Percentiles rank a stretch among this genome's conserved stretches.
These are phyloP conservation scores for Alexandromys fortis DNA, from an alignment of 2,113 vertebrate species.

Conservation along the genomic window DNA sequence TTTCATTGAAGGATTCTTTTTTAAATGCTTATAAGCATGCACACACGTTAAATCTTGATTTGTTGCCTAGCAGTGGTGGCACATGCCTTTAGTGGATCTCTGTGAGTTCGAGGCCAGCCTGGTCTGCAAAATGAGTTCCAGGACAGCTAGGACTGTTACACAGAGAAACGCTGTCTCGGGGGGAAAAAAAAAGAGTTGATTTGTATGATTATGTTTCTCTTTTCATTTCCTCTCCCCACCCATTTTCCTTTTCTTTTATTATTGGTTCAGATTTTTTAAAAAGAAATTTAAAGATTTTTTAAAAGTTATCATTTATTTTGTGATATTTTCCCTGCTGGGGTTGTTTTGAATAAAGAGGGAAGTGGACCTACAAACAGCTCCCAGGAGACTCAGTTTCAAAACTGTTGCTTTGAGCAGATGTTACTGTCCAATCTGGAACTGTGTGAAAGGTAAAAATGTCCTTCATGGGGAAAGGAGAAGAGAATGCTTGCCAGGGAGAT, in stretches of 20 bases:
- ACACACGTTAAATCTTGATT: neutral
- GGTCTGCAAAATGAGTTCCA: too few species aligned
- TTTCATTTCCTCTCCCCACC: neutral
- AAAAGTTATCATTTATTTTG: neutral
- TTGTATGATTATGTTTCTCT: neutral
- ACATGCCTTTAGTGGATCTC: too few species aligned
- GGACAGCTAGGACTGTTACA: too few species aligned
- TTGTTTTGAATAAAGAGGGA: conserved; percentile 13
- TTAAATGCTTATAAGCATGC: neutral
- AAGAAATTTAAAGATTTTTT: neutral
- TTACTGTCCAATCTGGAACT: neutral
- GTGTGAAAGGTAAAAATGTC: neutral
- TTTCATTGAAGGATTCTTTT: neutral
- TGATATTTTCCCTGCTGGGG: neutral
- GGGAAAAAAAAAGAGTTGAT: neutral
- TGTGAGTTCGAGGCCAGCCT: too few species aligned
- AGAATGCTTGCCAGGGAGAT: neutral
- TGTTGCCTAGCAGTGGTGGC: neutral
- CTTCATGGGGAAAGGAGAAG: neutral
- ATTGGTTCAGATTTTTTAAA: neutral
- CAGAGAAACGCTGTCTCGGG: too few species aligned
- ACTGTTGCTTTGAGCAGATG: neutral
- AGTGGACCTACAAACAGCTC: neutral
- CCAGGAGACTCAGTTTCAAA: conserved; percentile 35
- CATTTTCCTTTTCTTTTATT: neutral